Evolutionary conservation across 92 coral and sea anemone genomes (phyloP), one percentile per base, ranked within the genome.

Genomic region (Bergia sp.): DNA sequence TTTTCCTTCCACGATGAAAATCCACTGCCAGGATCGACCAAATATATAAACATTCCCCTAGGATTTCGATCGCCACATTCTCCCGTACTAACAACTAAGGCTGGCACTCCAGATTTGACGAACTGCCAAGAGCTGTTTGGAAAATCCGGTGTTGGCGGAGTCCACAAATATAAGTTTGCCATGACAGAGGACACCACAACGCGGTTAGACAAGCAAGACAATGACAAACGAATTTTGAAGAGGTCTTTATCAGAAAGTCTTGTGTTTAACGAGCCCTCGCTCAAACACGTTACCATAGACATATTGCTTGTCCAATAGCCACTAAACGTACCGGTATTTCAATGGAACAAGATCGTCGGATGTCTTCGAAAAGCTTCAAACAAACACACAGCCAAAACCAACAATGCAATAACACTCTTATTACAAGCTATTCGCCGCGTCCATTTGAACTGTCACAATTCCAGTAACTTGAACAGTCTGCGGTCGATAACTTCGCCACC

Each of bases 141-240:
- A 90, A 88, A 87, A 55, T 86, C 92, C 55, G 80, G 81, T 0
- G 91, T 90, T 44, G 98, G 98, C 16, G 96, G 96, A 69, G 90
- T 91, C 98, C 98, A 95, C 73, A 92, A 82, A 83, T 94, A 97
- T 47, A 97, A 90, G 69, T 91, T 95, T 23, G 98, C 99, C 69
- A 93, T 93, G 20, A 95, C 94, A 41, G 93, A 91, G 55, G 98
- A 95, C 58, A 97, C 99, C 74, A 92, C 94, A 86, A 97, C 99
- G 89, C 95, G 98, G 93, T 94, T 97, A 58, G 99, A 97, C 39
- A 97, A 79, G 76, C 99, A 95, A 36, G 99, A 95, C 87, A 97
- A 88, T 73, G 99, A 94, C 7, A 97, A 88, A 42, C 95, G 96
- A 71, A 97, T 91, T 94, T 97, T 97, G 90, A 95, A 97, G 76